phyloP scores from a whole-genome alignment of 2,888 invertebrate genomes.

The Heliothis peltigera region DNA sequence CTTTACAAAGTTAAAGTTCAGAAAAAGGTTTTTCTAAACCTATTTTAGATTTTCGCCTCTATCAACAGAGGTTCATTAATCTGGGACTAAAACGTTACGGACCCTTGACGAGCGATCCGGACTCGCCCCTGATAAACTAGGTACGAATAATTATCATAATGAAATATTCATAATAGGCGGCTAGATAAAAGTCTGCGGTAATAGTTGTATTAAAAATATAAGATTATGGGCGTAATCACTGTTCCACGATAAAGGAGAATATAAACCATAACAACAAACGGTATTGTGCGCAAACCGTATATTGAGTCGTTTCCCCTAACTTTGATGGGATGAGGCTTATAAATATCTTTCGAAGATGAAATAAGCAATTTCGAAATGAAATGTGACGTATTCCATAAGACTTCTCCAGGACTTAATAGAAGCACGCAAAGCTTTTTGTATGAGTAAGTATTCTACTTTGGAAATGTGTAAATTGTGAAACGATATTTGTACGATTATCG shows the following conservation, averaged over 20 bases:
- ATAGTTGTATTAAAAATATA: constrained; percentile 41
- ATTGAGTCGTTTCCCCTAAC: constrained; percentile 44
- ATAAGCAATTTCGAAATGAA: constrained; percentile 47
- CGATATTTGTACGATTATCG: background rate
- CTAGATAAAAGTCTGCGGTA: constrained; percentile 22
- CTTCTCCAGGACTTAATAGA: constrained; percentile 8
- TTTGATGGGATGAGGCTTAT: constrained; percentile 40
- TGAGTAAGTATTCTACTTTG: too few relatives aligned
- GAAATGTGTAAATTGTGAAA: background rate
- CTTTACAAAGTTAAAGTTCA: background rate
- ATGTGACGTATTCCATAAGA: constrained; percentile 38
- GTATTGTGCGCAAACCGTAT: constrained; percentile 41
- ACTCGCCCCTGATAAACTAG: constrained; percentile 7
- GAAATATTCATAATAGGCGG: constrained; percentile 18
- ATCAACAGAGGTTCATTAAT: constrained; percentile 2
- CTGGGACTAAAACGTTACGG: constrained; percentile 5
- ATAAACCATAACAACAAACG: constrained; percentile 49
- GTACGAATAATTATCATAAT: constrained; percentile 7
- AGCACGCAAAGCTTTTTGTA: constrained; percentile 2
- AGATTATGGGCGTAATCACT: constrained; percentile 48
- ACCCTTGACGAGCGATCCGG: background rate
- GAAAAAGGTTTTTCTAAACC: background rate
- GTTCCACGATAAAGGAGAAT: constrained; percentile 29
- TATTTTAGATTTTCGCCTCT: background rate
- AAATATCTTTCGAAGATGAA: constrained; percentile 43